Evolutionary conservation across 1,140 invertebrate genomes (phyloP).

Genomic region (Physella acuta): DNA sequence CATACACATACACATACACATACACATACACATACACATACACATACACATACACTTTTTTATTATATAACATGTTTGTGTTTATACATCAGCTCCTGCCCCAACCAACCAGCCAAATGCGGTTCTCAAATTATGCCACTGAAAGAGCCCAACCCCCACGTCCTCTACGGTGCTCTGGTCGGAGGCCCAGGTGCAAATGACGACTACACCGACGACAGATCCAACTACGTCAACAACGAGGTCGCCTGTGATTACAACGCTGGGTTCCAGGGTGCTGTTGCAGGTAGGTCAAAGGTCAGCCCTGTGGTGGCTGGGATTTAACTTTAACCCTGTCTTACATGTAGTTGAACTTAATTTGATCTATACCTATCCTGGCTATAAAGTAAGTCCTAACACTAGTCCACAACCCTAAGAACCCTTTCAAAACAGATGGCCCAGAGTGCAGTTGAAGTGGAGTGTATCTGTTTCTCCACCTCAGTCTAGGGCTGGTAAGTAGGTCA

Average conservation of each 20-base stretch:
- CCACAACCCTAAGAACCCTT: neutral
- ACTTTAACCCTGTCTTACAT: too few relatives aligned
- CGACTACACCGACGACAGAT: conserved; percentile 44
- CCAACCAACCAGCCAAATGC: conserved; percentile 38
- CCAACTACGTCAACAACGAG: conserved; percentile 53
- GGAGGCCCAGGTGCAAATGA: conserved; percentile 52
- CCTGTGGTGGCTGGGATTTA: too few relatives aligned
- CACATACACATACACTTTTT: conserved; percentile 4
- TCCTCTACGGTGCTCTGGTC: conserved; percentile 48
- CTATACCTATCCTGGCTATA: neutral
- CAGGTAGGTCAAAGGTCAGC: conserved; percentile 29
- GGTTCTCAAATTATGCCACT: conserved; percentile 9
- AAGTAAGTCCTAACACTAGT: neutral
- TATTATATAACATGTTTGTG: too few relatives aligned
- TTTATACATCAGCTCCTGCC: conserved; percentile 51
- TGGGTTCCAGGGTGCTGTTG: conserved; percentile 39
- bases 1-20: neutral
- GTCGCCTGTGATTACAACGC: conserved; percentile 57
- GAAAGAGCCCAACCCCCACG: conserved; percentile 35
- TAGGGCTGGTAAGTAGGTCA: too few relatives aligned
- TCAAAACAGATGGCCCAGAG: neutral
- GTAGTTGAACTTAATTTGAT: neutral
- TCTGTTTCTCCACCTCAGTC: too few relatives aligned
- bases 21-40: neutral
- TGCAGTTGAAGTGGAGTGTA: neutral